These are phyloP conservation scores for Osmoderma eremita DNA, from an alignment of 2,888 invertebrate genomes.

Conservation along the genomic window DNA sequence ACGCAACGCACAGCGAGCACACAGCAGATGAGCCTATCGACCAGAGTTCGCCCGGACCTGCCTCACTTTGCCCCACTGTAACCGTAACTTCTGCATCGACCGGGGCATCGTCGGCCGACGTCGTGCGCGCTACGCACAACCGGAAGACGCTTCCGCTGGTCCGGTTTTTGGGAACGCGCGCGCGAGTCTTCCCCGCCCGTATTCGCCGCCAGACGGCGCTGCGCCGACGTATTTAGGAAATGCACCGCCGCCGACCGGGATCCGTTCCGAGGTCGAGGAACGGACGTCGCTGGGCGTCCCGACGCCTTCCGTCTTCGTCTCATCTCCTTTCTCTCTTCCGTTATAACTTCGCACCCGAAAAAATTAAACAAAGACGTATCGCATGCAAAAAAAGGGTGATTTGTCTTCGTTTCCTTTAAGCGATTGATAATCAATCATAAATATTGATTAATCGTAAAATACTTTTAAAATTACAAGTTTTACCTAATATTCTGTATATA, in stretches of 20 bases:
- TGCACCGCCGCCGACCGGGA: slow-evolving; percentile 18
- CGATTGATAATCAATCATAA: no score
- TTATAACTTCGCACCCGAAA: no score
- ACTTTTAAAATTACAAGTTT: no score
- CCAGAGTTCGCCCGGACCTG: slow-evolving; percentile 54
- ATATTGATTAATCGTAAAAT: no score
- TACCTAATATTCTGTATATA: no score
- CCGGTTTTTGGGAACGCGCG: slow-evolving; percentile 26
- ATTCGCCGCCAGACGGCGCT: slow-evolving; percentile 21
- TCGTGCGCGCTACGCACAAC: slow-evolving; percentile 48
- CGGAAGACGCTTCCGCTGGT: slow-evolving; percentile 46
- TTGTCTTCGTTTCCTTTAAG: no score
- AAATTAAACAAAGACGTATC: no score
- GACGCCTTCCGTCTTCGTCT: no score
- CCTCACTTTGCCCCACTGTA: slow-evolving; percentile 51
- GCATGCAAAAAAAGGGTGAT: no score
- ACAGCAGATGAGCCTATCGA: slow-evolving; percentile 56
- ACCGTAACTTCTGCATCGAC: slow-evolving; percentile 46
- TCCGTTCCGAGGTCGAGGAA: slow-evolving; percentile 1
- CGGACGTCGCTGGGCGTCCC: neutral
- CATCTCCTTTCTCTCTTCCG: no score
- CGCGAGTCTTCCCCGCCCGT: neutral
- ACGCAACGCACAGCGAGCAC: slow-evolving; percentile 43
- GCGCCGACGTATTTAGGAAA: slow-evolving; percentile 41
- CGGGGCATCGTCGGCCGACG: slow-evolving; percentile 22